Evolutionary conservation across 2,113 vertebrate genomes (phyloP).

Genomic region (Alethe diademata): DNA sequence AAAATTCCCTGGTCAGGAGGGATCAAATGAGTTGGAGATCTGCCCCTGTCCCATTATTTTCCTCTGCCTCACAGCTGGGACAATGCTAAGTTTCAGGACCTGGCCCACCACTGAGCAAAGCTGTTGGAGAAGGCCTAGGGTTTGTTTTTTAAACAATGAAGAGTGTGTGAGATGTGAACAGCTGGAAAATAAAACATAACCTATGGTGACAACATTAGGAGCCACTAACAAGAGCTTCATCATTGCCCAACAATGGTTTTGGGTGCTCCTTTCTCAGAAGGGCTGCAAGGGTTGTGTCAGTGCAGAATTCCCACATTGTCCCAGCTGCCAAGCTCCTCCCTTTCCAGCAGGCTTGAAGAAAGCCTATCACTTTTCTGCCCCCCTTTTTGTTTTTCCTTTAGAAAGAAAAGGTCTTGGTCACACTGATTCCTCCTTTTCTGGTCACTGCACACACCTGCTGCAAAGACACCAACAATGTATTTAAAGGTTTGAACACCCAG

Average conservation of each 20-base stretch:
- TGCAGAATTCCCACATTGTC: background rate
- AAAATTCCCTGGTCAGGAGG: background rate
- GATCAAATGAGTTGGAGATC: rapidly evolving
- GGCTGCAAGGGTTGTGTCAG: rapidly evolving
- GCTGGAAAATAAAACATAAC: background rate
- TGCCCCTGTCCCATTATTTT: rapidly evolving
- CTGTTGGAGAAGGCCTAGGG: background rate
- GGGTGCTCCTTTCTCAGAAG: background rate
- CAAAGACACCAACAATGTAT: background rate
- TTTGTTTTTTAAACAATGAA: background rate
- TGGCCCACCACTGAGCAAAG: background rate
- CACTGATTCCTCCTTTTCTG: background rate
- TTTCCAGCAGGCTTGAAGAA: background rate
- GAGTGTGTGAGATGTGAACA: rapidly evolving
- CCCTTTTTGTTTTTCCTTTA: background rate
- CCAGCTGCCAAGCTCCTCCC: background rate
- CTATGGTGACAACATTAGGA: background rate
- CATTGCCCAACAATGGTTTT: background rate
- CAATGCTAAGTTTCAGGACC: background rate
- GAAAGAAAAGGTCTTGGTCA: background rate
- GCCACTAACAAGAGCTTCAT: background rate
- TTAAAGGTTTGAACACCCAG: background rate
- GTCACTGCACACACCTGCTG: background rate
- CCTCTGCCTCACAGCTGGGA: background rate
- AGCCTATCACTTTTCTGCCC: background rate